Evolutionary conservation across 2,888 invertebrate species (phyloP).

Genomic region (Elgonia sp.): DNA sequence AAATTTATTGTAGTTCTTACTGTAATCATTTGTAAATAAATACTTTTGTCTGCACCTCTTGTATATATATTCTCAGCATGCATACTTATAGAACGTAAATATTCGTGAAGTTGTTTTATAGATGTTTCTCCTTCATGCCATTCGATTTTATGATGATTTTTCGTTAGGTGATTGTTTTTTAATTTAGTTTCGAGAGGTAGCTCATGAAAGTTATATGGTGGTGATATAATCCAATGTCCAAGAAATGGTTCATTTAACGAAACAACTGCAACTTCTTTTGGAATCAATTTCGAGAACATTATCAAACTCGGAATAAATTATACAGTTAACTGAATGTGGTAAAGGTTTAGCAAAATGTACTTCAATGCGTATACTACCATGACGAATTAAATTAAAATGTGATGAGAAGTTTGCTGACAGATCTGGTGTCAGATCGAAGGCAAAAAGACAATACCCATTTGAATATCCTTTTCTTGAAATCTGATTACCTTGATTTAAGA

Average conservation of each 20-base stretch:
- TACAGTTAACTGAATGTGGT: too few species aligned
- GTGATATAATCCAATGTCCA: slow-evolving; percentile 18
- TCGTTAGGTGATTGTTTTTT: neutral
- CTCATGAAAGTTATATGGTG: slow-evolving; percentile 12
- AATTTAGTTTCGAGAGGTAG: neutral
- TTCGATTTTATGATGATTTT: neutral
- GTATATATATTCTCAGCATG: neutral
- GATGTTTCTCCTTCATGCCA: slow-evolving; percentile 2
- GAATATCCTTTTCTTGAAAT: slow-evolving; percentile 71
- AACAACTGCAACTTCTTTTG: neutral
- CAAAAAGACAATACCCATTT: slow-evolving; percentile 76
- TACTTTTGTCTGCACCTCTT: neutral
- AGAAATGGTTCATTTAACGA: neutral
- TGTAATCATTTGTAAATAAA: neutral
- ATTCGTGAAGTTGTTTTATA: neutral
- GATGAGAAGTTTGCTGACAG: slow-evolving; percentile 72
- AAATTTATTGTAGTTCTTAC: neutral
- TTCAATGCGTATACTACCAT: slow-evolving; percentile 77
- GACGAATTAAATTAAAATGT: slow-evolving; percentile 66
- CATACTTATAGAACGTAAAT: neutral
- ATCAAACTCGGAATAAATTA: slow-evolving; percentile 81
- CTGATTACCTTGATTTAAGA: slow-evolving; percentile 75
- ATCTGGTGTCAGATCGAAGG: slow-evolving; percentile 80
- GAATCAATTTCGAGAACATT: slow-evolving; percentile 81
- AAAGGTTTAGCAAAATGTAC: slow-evolving; percentile 76